A percentile compares a stretch with the other conserved stretches of the same genome.
phyloP scores from a whole-genome alignment of 2,797 vertebrate species.

The Syndactyla subalaris region DNA sequence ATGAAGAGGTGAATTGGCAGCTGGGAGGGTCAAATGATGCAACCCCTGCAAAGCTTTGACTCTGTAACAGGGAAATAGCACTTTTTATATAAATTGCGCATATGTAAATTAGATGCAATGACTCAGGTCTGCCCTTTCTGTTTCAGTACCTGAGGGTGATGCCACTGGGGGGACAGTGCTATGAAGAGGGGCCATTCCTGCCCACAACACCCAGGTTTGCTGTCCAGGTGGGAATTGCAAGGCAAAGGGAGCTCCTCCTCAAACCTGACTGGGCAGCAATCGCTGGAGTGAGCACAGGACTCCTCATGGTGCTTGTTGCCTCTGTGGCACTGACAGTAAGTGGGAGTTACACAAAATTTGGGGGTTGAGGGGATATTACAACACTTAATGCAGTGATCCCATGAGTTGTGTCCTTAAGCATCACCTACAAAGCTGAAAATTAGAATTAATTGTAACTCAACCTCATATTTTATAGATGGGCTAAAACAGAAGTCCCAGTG shows the following conservation, averaged over 20 bases:
- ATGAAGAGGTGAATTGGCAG: not conserved
- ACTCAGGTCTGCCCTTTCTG: not conserved
- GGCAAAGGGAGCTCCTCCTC: slow-evolving; percentile 72
- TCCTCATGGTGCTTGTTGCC: slow-evolving; percentile 79
- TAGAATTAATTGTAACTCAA: not conserved
- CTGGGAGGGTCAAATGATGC: not conserved
- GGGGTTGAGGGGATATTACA: not conserved
- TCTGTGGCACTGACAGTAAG: slow-evolving; percentile 83
- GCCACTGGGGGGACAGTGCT: slow-evolving; percentile 84
- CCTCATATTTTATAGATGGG: not conserved
- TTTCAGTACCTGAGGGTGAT: slow-evolving; percentile 86
- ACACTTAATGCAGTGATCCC: not conserved
- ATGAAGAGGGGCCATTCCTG: slow-evolving; percentile 85
- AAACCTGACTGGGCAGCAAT: slow-evolving; percentile 83
- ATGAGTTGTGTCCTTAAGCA: not conserved
- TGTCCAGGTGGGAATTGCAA: slow-evolving; percentile 85
- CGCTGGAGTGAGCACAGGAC: slow-evolving; percentile 75
- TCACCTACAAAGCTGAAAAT: not conserved
- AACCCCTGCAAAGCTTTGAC: not conserved
- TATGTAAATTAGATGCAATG: not conserved
- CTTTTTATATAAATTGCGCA: fast-evolving
- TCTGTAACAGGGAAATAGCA: not conserved
- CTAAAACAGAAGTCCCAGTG: not conserved
- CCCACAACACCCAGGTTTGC: slow-evolving; percentile 80
- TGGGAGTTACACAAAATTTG: not conserved